Percentiles rank a stretch among this genome's conserved stretches.
Conservation (phyloP, 2,797 vertebrate species). For the Chrysolophus pictus region DNA sequence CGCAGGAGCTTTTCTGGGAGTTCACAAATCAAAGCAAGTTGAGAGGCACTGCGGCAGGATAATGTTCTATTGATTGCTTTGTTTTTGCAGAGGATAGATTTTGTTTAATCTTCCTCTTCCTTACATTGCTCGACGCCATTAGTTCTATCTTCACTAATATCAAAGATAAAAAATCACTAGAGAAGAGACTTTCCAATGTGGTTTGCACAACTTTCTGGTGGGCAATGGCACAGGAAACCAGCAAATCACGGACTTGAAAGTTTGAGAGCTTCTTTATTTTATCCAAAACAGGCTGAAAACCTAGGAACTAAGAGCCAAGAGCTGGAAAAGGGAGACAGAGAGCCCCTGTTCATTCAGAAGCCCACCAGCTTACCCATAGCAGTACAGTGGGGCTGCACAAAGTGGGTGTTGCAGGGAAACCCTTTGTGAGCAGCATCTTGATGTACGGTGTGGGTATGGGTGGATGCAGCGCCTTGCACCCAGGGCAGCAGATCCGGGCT, state of each 20-base stretch:
- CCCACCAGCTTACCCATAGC: fast-evolving
- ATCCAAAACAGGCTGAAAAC: neutral
- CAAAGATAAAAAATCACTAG: constrained; percentile 8
- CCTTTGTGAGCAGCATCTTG: neutral
- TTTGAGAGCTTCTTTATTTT: neutral
- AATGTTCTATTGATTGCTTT: constrained; percentile 66
- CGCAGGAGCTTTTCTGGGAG: constrained; percentile 1
- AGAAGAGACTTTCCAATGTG: constrained; percentile 9
- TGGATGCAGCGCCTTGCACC: neutral
- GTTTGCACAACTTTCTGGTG: neutral
- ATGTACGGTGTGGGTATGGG: fast-evolving
- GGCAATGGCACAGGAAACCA: neutral
- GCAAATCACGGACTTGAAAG: neutral
- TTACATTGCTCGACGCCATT: constrained; percentile 48
- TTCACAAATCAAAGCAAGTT: constrained; percentile 57
- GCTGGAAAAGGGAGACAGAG: neutral
- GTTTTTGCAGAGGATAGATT: constrained; percentile 70
- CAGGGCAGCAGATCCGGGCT: neutral
- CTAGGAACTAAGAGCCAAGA: neutral
- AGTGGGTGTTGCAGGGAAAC: neutral
- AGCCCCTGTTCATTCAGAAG: neutral
- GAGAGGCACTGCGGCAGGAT: constrained; percentile 34
- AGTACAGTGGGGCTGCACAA: fast-evolving
- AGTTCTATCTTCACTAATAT: constrained; percentile 53
- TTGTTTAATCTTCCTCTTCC: constrained; percentile 69